Evolutionary conservation across 2,797 vertebrate species (phyloP), one percentile per base, ranked within the genome.

Genomic region (Loriculus beryllinus): DNA sequence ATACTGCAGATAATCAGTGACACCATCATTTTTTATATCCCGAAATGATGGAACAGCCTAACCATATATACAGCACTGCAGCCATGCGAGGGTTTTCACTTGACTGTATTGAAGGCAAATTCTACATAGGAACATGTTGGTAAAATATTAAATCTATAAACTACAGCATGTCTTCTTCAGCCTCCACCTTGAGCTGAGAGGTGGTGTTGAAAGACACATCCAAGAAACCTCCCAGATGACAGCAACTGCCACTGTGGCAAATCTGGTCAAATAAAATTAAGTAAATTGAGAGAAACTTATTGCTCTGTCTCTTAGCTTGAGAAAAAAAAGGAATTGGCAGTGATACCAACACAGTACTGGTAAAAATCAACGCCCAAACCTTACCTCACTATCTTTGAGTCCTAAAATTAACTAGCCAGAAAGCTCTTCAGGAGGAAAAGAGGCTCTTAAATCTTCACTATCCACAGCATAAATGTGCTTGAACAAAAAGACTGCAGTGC

Each of bases 1-100:
- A 2, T 14, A 33, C 42, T 33, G 39, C 28, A 68, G 74, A 56
- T n/a, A 71, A 48, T 26, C 43, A 47, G 40, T 1, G 11, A 51
- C 23, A 65, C 22, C 28, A 23, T 18, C 19, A 1, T 10, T 89
- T 43, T 71, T 82, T 21, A 56, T 31, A 63, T 13, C 2, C 49
- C 71, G 45, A 51, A 85, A 64, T 6, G 26, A 57, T 1, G 0
- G 57, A 82, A 29, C 9, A 86, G 47, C 31, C 74, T 63, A 67
- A 62, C 0, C 0, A 3, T 0, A 3, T 15, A 49, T 6, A 57
- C 37, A 31, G 28, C 3, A 20, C 18, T 51, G 35, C 17, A 74
- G 43, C 40, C 1, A 0, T 4, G 8, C 25, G 35, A 72, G 1
- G 7, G 10, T 29, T 91, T 86, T 52, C 51, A 71, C 68, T 51